Conservation (phyloP, 2,113 vertebrate genomes). For the Nibea coibor region DNA sequence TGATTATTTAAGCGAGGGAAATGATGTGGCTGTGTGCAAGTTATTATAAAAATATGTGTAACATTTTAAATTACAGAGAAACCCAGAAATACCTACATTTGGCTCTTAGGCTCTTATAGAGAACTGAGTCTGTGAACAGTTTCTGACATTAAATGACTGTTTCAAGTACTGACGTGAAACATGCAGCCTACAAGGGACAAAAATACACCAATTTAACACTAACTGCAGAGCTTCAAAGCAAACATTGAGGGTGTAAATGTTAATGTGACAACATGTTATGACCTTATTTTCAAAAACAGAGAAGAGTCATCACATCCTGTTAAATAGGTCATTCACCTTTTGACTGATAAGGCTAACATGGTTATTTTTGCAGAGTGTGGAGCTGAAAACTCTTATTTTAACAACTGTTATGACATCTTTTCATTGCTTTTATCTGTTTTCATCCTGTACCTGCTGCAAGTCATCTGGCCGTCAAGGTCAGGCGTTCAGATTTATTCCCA, state of each 20-base stretch:
- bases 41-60: constrained; percentile 5
- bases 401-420: not conserved
- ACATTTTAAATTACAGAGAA: not conserved
- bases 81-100: not conserved
- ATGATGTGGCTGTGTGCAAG: constrained; percentile 13
- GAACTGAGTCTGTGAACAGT: not conserved
- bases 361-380: not conserved
- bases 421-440: not conserved
- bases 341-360: not conserved
- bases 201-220: not conserved
- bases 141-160: not conserved
- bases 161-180: not conserved
- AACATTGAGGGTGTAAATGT: not conserved
- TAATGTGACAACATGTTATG: not conserved
- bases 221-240: not conserved
- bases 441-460: not conserved
- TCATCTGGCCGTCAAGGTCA: not conserved
- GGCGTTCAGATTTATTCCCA: not conserved
- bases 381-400: not conserved
- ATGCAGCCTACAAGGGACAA: constrained; percentile 2
- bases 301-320: constrained; percentile 11
- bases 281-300: not conserved
- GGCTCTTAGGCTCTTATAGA: not conserved
- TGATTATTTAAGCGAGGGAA: not conserved
- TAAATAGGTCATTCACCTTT: not conserved